Conservation (phyloP, 2,113 vertebrate genomes). For the Sceloporus tristichus region DNA sequence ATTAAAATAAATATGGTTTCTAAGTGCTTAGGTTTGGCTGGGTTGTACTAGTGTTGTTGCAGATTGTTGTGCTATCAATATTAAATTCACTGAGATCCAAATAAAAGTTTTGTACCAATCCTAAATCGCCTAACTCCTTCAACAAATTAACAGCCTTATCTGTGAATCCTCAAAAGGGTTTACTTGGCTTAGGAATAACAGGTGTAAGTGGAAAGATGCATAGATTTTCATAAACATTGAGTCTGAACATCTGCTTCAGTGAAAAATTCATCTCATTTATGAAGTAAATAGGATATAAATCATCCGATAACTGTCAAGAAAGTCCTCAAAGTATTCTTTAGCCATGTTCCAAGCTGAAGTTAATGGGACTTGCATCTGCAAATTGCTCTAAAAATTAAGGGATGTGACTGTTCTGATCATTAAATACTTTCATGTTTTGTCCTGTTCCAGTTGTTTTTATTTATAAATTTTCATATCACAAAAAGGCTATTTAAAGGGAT, state of each 20-base stretch:
- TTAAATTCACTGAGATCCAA: not conserved
- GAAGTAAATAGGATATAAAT: slow-evolving; percentile 37
- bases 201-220: slow-evolving; percentile 33
- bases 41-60: not conserved
- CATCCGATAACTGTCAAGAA: slow-evolving; percentile 32
- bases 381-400: slow-evolving; percentile 28
- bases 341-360: slow-evolving; percentile 24
- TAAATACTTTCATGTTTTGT: slow-evolving; percentile 56
- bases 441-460: slow-evolving; percentile 60
- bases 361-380: slow-evolving; percentile 31
- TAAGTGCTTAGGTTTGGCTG: not conserved
- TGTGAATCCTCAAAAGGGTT: slow-evolving; percentile 24
- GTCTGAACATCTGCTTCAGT: slow-evolving; percentile 37
- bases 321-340: slow-evolving; percentile 28
- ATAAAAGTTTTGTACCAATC: slow-evolving; percentile 1
- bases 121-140: slow-evolving; percentile 17
- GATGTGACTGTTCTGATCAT: slow-evolving; percentile 53
- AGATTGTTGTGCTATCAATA: slow-evolving; percentile 4
- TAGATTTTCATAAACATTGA: slow-evolving; percentile 36
- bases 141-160: not conserved
- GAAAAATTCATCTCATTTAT: slow-evolving; percentile 30
- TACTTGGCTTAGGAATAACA: slow-evolving; percentile 19
- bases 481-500: slow-evolving; percentile 57
- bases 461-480: slow-evolving; percentile 64
- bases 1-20: not conserved